These are phyloP conservation scores for Popillia japonica DNA, from an alignment of 1,140 invertebrate genomes.

Conservation along the genomic window DNA sequence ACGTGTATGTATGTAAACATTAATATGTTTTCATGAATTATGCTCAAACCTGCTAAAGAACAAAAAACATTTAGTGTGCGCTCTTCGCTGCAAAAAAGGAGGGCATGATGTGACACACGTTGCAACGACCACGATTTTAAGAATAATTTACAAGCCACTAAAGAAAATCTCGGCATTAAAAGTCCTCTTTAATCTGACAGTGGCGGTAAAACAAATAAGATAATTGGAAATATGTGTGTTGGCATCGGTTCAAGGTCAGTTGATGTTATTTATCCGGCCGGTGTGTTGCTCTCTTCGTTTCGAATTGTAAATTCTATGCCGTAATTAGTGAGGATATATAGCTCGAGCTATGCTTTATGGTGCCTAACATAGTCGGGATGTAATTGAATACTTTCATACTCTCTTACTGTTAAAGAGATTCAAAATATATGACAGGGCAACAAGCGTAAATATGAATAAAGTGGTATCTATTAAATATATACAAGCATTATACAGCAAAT, in stretches of 20 bases:
- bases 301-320: conserved; percentile 48
- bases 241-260: conserved; percentile 58
- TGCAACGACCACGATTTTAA: conserved; percentile 47
- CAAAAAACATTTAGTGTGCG: not conserved
- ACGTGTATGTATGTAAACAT: too few species aligned
- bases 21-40: not conserved
- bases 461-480: too few species aligned
- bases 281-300: conserved; percentile 42
- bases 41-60: not conserved
- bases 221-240: conserved; percentile 59
- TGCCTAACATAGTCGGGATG: conserved; percentile 48
- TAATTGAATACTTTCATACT: conserved; percentile 46
- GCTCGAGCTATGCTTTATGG: conserved; percentile 51
- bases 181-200: conserved; percentile 59
- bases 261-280: conserved; percentile 57
- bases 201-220: conserved; percentile 57
- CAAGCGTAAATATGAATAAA: not conserved
- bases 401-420: conserved; percentile 1
- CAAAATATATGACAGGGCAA: conserved; percentile 35
- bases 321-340: conserved; percentile 55
- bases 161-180: conserved; percentile 53
- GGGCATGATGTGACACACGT: not conserved
- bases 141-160: conserved; percentile 53
- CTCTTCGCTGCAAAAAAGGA: not conserved
- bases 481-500: too few species aligned